Base-by-base conservation (phyloP, 35 echinoderm and acorn worm species). In the Diadema setosum region DNA sequence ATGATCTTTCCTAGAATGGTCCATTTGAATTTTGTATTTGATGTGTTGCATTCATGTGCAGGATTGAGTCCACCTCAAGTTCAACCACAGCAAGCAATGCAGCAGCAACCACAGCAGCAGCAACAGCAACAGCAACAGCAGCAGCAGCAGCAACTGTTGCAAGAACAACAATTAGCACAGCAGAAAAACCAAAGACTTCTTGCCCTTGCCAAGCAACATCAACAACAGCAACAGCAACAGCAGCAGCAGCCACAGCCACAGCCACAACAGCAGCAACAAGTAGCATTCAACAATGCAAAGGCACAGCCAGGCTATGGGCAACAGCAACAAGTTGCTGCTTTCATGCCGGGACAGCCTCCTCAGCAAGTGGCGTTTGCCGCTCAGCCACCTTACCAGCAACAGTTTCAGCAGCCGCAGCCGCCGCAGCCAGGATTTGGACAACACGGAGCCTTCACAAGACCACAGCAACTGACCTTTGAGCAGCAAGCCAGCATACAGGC, bases 51-150 rank as follows among this genome's bases (percentile, higher is more conserved):
- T 67, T 23, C 12, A 7, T 67, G 27, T 30, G 12, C 40, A 95
- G 93, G 93, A 80, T 26, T 91, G 20, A 95, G 93, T 81, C 93
- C 93, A 16, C 92, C 84, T 46, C 92, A 94, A 80, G n/a, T 80
- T 5, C 91, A 93, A 45, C 87, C 90, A 58, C 82, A 87, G 49
- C 90, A 90, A 44, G 82, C 88, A 73, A 39, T 80, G 12, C 90
- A 97, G 25, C 90, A 93, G 37, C 86, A 97, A 23, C 90, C 88
- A 45, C 86, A 88, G 61, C 91, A 93, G 26, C 96, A 94, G 40
- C 96, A 92, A 61, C 84, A 88, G 87, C 95, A 93, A 32, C 87
- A 86, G 82, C 86, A 81, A 45, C 81, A 85, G 75, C 70, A 86
- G 40, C 89, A 95, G 27, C 89, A 87, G 31, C 89, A 91, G 14